A percentile compares a stretch with the other conserved stretches of the same genome.
Evolutionary conservation across 2,797 vertebrate species (phyloP).

Genomic region (Melanotaenia trifasciata): DNA sequence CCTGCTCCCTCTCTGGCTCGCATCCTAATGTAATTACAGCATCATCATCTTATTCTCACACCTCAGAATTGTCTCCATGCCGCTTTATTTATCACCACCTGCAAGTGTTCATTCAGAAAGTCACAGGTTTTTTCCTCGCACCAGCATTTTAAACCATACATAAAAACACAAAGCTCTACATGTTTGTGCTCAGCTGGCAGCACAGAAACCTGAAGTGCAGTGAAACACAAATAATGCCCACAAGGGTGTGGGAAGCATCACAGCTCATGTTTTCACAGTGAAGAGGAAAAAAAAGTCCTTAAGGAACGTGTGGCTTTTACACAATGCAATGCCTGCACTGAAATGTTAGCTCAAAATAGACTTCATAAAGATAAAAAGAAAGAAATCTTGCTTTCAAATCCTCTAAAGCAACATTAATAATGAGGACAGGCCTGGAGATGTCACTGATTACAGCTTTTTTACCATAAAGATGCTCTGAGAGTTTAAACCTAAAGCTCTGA

Average conservation of each 20-base stretch:
- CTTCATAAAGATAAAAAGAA: constrained; percentile 5
- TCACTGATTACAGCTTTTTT: constrained; percentile 6
- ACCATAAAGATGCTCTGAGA: constrained; percentile 9
- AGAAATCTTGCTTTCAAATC: constrained; percentile 9
- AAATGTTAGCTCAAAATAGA: constrained; percentile 61
- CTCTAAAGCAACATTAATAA: constrained; percentile 24
- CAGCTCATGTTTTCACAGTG: constrained; percentile 36
- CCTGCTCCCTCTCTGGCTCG: constrained; percentile 41
- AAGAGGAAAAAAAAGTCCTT: constrained; percentile 26
- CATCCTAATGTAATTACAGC: constrained; percentile 23
- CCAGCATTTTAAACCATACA: constrained; percentile 14
- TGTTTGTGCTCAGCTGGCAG: constrained; percentile 31
- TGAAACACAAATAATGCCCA: constrained; percentile 25
- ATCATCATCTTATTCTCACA: constrained; percentile 37
- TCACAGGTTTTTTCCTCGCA: constrained; percentile 20
- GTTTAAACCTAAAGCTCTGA: not conserved
- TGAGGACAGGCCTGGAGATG: constrained; percentile 14
- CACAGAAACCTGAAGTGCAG: constrained; percentile 41
- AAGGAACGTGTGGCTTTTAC: constrained; percentile 57
- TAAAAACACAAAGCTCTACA: constrained; percentile 31
- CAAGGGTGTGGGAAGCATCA: constrained; percentile 24
- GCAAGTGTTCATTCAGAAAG: constrained; percentile 26
- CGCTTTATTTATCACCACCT: constrained; percentile 19
- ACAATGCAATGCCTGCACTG: constrained; percentile 23
- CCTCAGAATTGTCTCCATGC: not conserved